Evolutionary conservation across 2,888 invertebrate species (phyloP), one percentile per base, ranked within the genome.

Genomic region (Electrophaes corylata): DNA sequence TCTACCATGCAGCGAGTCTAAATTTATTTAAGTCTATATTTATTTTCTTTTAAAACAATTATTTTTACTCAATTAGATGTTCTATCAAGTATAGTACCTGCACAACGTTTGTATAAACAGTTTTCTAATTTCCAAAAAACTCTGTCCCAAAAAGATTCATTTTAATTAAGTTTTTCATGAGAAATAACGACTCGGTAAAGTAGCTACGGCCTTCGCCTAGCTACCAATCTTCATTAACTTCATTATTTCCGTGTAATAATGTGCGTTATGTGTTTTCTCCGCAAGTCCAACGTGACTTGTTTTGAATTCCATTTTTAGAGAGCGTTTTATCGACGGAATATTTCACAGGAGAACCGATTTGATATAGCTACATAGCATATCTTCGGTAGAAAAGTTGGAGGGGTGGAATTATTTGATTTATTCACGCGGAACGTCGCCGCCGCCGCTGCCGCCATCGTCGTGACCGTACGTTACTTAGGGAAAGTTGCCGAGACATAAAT

Each of bases 141-240:
- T 70, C 73, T 76, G 78, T 79, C 79, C 76, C 75, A 71, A 69
- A 79, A 73, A 86, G 84, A 87, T 89, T 86, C 80, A 82, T 89
- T 89, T 89, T 87, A 89, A 89, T 89, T 89, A 89, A 86, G 85
- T 81, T 84, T 83, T 84, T 73, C 76, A 81, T 80, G 79, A 83
- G 81, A 76, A 84, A 79, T 81, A 80, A 80, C 79, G 83, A 78
- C 79, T 77, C 71, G 57, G 76, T 73, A 65, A 82, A 81, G 77
- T 75, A 76, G 46, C 46, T 33, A 23, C 78, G 81, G 76, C 80
- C 80, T 82, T 78, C 76, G 77, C 80, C 78, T 82, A 79, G 72
- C 86, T 77, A 88, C 87, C 81, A 86, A 88, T 89, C 88, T 88
- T 88, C 83, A 88, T 89, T 88, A 86, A 71, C 65, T 74, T 82